phyloP scores from a whole-genome alignment of 2,113 vertebrate species.

The Sinocyclocheilus anshuiensis region DNA sequence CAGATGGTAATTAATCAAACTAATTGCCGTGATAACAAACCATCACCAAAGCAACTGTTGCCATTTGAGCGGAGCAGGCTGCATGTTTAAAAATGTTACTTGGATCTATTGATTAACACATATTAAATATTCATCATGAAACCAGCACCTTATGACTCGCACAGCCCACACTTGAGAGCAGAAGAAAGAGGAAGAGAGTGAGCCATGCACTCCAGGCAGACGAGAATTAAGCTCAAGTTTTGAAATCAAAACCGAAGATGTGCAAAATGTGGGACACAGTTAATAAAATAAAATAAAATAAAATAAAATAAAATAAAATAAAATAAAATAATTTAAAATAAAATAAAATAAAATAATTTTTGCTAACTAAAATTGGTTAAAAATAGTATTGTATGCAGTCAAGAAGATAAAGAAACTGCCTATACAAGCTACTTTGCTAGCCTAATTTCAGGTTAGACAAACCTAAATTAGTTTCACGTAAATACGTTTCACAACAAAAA shows the following conservation, averaged over 20 bases:
- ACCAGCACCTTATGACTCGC: slow-evolving; percentile 38
- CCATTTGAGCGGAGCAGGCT: neutral
- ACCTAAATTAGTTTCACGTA: too few relatives aligned
- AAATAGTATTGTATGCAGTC: neutral
- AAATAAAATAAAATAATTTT: too few relatives aligned
- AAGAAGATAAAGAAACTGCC: neutral
- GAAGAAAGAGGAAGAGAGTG: slow-evolving; percentile 7
- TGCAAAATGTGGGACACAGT: neutral
- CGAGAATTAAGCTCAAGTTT: neutral
- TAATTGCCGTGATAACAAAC: slow-evolving; percentile 55
- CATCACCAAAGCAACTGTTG: slow-evolving; percentile 51
- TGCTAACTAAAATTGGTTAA: neutral
- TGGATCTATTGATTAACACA: slow-evolving; percentile 49
- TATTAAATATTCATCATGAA: slow-evolving; percentile 54
- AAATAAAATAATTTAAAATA: too few relatives aligned
- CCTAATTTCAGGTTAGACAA: neutral
- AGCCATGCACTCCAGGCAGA: neutral
- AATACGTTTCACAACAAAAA: neutral
- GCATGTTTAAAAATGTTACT: slow-evolving; percentile 22
- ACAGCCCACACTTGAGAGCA: slow-evolving; percentile 39
- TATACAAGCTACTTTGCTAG: neutral
- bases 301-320: neutral
- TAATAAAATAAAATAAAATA: too few relatives aligned
- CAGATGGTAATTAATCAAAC: slow-evolving; percentile 56
- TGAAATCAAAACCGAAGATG: neutral